Evolutionary conservation across 2,113 vertebrate species (phyloP), one percentile per base, ranked within the genome.

Genomic region (Carollia perspicillata): DNA sequence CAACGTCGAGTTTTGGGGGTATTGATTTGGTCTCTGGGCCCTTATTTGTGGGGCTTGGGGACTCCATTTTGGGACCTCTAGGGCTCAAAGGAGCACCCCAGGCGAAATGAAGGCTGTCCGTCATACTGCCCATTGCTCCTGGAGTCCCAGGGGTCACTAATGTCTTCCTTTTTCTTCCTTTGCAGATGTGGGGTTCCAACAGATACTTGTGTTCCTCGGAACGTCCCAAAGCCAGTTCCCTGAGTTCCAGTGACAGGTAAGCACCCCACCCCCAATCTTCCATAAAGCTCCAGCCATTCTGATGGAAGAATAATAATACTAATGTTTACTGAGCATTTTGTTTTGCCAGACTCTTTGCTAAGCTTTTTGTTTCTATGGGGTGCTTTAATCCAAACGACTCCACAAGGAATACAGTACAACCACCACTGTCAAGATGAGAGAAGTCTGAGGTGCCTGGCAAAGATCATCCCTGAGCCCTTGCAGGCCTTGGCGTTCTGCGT

Each of bases 141-240:
- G 63, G 49, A 71, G 44, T 55, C 74, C n/a, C 58, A 68, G 53
- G 53, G 22, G 28, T 92, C 42, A 60, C 81, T 95, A 68, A 83
- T 85, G 95, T 88, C 69, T 68, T 63, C 37, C 40, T 81, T 90
- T 84, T 44, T 68, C 51, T 44, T 14, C 81, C 68, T 88, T 92
- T 92, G 49, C 84, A 98, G 97, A 97, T 98, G 97, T 95, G 87
- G 84, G 77, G 23, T 60, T 93, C 97, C 78, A 79, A 51, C 8
- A 53, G 30, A 40, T 10, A 35, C 26, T 3, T 55, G 17, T 18
- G 10, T 90, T 93, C 86, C 37, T 42, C 77, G 65, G 68, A 94
- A 83, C 13, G 17, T 58, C 88, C 90, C 55, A 89, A 30, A 84
- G 22, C 26, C 65, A 75, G 7, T 30, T 71, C 65, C 26, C 65